Base-by-base conservation (phyloP, 2,888 invertebrate species). In the Orthosia gothica region DNA sequence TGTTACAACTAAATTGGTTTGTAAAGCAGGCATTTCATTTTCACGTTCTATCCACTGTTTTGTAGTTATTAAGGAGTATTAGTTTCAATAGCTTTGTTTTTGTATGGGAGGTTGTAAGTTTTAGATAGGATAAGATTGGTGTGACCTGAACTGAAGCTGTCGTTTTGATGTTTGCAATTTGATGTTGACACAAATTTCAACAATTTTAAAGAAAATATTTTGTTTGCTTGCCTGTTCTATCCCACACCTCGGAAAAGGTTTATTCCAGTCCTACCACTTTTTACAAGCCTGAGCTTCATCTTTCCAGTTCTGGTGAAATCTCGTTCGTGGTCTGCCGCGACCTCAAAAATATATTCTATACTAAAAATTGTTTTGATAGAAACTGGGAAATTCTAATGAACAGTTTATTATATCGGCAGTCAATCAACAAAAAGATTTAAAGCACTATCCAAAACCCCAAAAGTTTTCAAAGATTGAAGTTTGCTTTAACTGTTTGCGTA, bases 1-100 rank as follows among this genome's bases (percentile, higher is more conserved):
- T 82, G 88, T 86, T 73, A 80, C 76, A 79, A 82, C 80, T 79
- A 85, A 87, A 87, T 88, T 85, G 87, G 73, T 83, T 87, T 87
- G 83, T 80, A 85, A 81, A 80, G 74, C 76, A 77, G 64, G 74
- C 74, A 71, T 83, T 85, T 85, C 79, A 83, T 85, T 86, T 85
- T 83, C 79, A 50, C 83, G 83, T 85, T 66, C 20, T 65, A 71
- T 75, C 68, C 45, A 63, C 57, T 84, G 55, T 71, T 65, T 49
- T 12, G 58, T 71, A 68, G 71, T 63, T 83, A 74, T 77, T 62
- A 81, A 74, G 58, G 74, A 67, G 74, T 83, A 82, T 82, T 74
- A 58, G 13, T n/a, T 71, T 49, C 68, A 65, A 65, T 49, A 47
- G 18, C 18, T 66, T 62, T 52, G 50, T 62, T 5, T 50, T 62